Evolutionary conservation across 1,140 invertebrate genomes (phyloP).

Genomic region (Riptortus pedestris): DNA sequence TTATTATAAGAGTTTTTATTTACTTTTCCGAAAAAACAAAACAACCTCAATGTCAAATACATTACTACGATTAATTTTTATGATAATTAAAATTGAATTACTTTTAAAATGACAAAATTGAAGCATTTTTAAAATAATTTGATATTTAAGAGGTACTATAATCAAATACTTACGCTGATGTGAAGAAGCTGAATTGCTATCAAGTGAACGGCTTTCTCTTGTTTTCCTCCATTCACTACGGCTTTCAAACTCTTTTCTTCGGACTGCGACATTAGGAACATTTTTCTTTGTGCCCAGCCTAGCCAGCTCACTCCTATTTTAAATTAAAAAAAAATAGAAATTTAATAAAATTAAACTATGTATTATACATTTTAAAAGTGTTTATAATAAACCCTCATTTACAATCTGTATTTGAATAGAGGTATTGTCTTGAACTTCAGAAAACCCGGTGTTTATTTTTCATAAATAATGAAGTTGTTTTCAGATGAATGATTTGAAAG

Average conservation of each 20-base stretch:
- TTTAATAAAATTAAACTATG: background rate
- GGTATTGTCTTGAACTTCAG: too few relatives aligned
- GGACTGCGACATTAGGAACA: constrained; percentile 59
- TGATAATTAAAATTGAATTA: too few relatives aligned
- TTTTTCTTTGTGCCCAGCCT: constrained; percentile 54
- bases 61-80: too few relatives aligned
- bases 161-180: constrained; percentile 2
- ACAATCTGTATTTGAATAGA: background rate
- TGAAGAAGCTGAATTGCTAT: constrained; percentile 31
- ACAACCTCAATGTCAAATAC: too few relatives aligned
- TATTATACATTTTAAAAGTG: constrained; percentile 2
- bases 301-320: constrained; percentile 53
- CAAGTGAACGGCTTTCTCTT: constrained; percentile 39
- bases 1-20: too few relatives aligned
- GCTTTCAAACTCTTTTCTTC: constrained; percentile 63
- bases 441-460: too few relatives aligned
- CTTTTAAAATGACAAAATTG: too few relatives aligned
- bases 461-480: too few relatives aligned
- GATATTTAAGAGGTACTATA: too few relatives aligned
- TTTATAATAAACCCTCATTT: background rate
- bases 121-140: too few relatives aligned
- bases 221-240: constrained; percentile 36
- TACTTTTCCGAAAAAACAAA: too few relatives aligned
- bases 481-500: too few relatives aligned
- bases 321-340: background rate